Conservation (phyloP, 2,888 invertebrate species). For the Trissoscelio sp. region DNA sequence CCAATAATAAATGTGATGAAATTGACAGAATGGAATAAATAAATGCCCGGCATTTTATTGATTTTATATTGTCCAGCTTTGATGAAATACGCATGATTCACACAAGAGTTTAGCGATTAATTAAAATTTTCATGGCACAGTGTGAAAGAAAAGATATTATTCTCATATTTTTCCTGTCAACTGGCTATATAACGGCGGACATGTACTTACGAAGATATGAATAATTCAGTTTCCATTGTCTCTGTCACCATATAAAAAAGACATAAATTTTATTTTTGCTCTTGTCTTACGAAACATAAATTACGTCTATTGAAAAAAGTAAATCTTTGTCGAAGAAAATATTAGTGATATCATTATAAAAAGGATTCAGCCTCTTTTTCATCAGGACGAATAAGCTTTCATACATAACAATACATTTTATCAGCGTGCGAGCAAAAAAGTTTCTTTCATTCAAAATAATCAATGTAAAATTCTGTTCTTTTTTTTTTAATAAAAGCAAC, state of each 20-base stretch:
- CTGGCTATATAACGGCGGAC: slow-evolving; percentile 23
- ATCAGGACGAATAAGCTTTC: background rate
- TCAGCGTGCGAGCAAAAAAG: no score
- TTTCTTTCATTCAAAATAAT: background rate
- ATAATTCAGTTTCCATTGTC: slow-evolving; percentile 55
- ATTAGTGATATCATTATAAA: background rate
- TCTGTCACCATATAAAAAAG: slow-evolving; percentile 45
- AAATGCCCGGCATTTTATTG: background rate
- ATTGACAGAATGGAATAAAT: background rate
- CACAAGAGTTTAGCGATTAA: slow-evolving; percentile 27
- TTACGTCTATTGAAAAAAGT: slow-evolving; percentile 12
- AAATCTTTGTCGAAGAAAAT: background rate
- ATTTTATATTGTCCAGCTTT: background rate
- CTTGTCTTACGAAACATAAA: slow-evolving; percentile 29
- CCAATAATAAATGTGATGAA: background rate
- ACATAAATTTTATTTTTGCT: slow-evolving; percentile 34
- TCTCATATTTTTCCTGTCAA: slow-evolving; percentile 50
- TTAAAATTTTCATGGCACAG: slow-evolving; percentile 13
- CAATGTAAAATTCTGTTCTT: background rate
- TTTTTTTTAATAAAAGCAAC: no score
- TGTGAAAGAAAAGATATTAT: slow-evolving; percentile 36
- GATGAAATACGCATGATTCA: background rate
- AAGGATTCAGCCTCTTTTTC: background rate
- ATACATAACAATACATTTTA: background rate
- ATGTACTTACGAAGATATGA: slow-evolving; percentile 48